Evolutionary conservation across 2,888 invertebrate species (phyloP).

Genomic region (Drosophila quasianomalipes): DNA sequence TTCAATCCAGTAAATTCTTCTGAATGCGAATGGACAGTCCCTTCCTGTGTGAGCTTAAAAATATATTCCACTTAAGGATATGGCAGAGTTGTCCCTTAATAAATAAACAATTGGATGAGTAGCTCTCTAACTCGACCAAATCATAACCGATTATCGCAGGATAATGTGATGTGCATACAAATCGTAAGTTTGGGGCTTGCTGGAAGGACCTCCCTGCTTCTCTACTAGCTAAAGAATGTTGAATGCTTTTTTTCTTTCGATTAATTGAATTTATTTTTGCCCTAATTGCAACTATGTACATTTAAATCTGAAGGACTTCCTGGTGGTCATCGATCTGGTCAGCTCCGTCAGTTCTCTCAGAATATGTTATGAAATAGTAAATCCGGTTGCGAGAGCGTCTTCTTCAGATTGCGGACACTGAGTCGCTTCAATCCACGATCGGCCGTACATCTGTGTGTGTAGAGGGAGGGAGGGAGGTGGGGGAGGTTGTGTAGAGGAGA

Average conservation of each 20-base stretch:
- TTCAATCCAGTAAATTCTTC: not conserved
- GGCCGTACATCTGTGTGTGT: slow-evolving; percentile 70
- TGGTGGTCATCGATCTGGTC: slow-evolving; percentile 1
- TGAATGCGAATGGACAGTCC: not conserved
- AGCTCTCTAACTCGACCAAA: not conserved
- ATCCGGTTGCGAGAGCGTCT: slow-evolving; percentile 83
- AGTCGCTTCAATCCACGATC: slow-evolving; percentile 74
- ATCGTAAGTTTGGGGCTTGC: not conserved
- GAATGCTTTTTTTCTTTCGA: not conserved
- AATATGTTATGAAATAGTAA: slow-evolving; percentile 81
- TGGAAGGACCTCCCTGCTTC: not conserved
- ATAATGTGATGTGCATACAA: no score
- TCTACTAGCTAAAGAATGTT: not conserved
- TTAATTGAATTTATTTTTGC: not conserved
- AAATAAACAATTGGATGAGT: not conserved
- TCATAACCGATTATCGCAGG: not conserved
- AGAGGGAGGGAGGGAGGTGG: slow-evolving; percentile 5
- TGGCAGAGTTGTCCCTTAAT: not conserved
- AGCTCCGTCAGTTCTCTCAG: slow-evolving; percentile 38
- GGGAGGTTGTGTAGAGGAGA: not conserved
- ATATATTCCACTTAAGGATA: not conserved
- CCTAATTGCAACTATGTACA: slow-evolving; percentile 37
- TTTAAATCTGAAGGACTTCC: slow-evolving; percentile 21
- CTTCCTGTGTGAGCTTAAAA: not conserved
- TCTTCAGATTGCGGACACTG: slow-evolving; percentile 79